Conservation (phyloP, 2,797 vertebrate species). For the Syndactyla subalaris region DNA sequence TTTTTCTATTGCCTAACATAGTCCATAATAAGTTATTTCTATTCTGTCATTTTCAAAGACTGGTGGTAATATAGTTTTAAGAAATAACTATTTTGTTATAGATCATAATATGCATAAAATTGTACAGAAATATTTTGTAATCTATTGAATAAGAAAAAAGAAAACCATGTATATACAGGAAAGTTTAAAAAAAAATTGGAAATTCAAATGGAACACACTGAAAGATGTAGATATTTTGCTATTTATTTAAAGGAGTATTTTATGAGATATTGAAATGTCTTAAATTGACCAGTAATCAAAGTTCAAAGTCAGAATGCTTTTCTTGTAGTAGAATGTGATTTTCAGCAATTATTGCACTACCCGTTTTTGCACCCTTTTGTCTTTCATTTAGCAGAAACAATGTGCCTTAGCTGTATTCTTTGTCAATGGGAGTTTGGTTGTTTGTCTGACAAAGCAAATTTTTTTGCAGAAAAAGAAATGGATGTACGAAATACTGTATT, state of each 20-base stretch:
- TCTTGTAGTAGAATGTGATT: slow-evolving; percentile 91
- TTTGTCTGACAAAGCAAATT: slow-evolving; percentile 83
- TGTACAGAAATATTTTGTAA: slow-evolving; percentile 98
- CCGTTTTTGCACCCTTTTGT: slow-evolving; percentile 82
- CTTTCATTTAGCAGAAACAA: slow-evolving; percentile 80
- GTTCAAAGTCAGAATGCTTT: slow-evolving; percentile 87
- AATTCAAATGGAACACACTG: slow-evolving; percentile 75
- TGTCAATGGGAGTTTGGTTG: slow-evolving; percentile 79
- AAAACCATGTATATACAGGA: slow-evolving; percentile 85
- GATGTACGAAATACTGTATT: slow-evolving; percentile 83
- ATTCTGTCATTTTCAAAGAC: slow-evolving; percentile 73
- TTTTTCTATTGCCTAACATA: slow-evolving; percentile 71
- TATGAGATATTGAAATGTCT: slow-evolving; percentile 76
- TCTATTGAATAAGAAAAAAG: slow-evolving; percentile 78
- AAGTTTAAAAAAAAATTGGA: slow-evolving; percentile 59
- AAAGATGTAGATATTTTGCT: slow-evolving; percentile 85
- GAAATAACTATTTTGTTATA: slow-evolving; percentile 94
- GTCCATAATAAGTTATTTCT: slow-evolving; percentile 73
- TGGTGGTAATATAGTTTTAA: slow-evolving; percentile 83
- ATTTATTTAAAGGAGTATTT: slow-evolving; percentile 85
- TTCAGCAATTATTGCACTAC: slow-evolving; percentile 91
- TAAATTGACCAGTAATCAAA: slow-evolving; percentile 83
- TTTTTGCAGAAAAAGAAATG: slow-evolving; percentile 81
- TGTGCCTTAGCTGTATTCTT: slow-evolving; percentile 97
- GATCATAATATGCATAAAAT: slow-evolving; percentile 89